phyloP scores from a whole-genome alignment of 2,113 vertebrate species.

The Phalacrocorax pelagicus region DNA sequence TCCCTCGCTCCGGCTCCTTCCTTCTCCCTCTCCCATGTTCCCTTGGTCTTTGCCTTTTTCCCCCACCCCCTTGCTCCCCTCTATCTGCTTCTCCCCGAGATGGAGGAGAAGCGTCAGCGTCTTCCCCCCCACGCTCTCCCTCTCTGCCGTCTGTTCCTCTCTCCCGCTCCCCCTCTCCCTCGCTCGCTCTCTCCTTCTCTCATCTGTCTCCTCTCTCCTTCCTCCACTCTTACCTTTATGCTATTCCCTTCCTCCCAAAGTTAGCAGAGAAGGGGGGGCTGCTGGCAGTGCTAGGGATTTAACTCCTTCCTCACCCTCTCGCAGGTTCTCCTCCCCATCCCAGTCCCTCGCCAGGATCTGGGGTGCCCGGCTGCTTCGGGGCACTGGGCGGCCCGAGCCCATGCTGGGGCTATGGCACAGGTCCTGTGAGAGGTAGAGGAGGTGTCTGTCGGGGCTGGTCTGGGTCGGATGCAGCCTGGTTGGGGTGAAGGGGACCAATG shows the following conservation, averaged over 20 bases:
- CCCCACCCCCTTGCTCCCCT: background rate
- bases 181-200: slow-evolving; percentile 14
- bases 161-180: slow-evolving; percentile 24
- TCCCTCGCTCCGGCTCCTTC: slow-evolving; percentile 71
- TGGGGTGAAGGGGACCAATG: background rate
- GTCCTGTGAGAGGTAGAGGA: background rate
- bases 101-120: slow-evolving; percentile 54
- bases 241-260: slow-evolving; percentile 65
- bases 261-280: slow-evolving; percentile 27
- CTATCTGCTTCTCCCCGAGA: background rate
- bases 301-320: slow-evolving; percentile 42
- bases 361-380: background rate
- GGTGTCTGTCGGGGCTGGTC: background rate
- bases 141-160: slow-evolving; percentile 58
- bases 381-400: rapidly evolving
- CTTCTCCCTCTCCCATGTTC: slow-evolving; percentile 71
- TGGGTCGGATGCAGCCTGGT: background rate
- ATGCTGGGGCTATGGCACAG: rapidly evolving
- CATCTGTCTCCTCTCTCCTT: slow-evolving; percentile 56
- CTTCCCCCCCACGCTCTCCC: slow-evolving; percentile 46
- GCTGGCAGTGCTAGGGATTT: slow-evolving; percentile 20
- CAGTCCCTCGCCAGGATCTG: background rate
- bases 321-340: background rate
- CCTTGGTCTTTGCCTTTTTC: slow-evolving; percentile 59
- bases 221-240: slow-evolving; percentile 51